A percentile compares a stretch with the other conserved stretches of the same genome.
phyloP scores from a whole-genome alignment of 2,113 vertebrate genomes.

The Verasper variegatus region DNA sequence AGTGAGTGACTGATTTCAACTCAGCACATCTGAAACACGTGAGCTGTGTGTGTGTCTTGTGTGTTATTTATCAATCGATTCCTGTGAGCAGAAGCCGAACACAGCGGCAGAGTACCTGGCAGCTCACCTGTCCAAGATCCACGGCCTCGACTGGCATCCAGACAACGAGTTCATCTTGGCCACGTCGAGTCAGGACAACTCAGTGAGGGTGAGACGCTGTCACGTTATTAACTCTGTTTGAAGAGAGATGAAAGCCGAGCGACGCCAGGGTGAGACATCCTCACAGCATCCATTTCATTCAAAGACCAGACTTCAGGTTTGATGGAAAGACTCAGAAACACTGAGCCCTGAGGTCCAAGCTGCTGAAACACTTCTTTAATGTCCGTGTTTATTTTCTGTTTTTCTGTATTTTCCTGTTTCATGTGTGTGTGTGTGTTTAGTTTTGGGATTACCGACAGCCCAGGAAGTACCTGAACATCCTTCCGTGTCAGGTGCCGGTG shows the following conservation, averaged over 20 bases:
- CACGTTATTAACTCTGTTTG: neutral
- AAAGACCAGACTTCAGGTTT: no score
- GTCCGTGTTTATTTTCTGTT: no score
- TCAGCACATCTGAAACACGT: no score
- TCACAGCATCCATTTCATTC: neutral
- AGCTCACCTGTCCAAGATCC: conserved; percentile 97
- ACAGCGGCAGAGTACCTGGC: conserved; percentile 95
- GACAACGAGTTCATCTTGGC: conserved; percentile 94
- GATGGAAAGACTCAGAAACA: no score
- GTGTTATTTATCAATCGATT: neutral
- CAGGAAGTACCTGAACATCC: conserved; percentile 94
- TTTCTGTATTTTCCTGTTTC: neutral
- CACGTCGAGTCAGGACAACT: conserved; percentile 99
- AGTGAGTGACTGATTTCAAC: conserved; percentile 77
- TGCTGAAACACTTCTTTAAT: no score
- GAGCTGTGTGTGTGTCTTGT: neutral
- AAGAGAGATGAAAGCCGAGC: neutral
- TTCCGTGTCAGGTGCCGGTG: conserved; percentile 97
- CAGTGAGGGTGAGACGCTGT: conserved; percentile 87
- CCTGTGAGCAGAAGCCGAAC: conserved; percentile 89
- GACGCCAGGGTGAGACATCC: neutral
- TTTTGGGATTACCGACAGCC: conserved; percentile 99
- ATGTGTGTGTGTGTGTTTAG: conserved; percentile 69
- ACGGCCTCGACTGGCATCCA: conserved; percentile 97
- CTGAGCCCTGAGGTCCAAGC: no score